Evolutionary conservation across 2,113 vertebrate genomes (phyloP).

Genomic region (Alaudala cheleensis): DNA sequence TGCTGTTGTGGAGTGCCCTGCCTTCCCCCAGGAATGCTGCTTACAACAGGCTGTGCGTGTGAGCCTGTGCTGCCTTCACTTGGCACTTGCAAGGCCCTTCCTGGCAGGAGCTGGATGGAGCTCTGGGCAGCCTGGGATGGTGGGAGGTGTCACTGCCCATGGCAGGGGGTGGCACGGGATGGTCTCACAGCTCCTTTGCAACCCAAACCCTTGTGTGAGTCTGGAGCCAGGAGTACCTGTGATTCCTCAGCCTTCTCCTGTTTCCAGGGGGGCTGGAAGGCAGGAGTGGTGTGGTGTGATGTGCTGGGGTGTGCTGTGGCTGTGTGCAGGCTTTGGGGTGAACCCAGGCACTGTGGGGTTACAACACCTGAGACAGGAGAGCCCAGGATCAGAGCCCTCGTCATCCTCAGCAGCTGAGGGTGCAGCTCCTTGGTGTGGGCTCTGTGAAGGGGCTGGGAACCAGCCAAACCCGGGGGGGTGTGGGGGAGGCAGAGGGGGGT

Average conservation of each 20-base stretch:
- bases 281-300: accelerated
- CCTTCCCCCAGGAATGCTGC: background rate
- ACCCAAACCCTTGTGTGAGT: background rate
- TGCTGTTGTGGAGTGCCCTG: accelerated
- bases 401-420: background rate
- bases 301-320: accelerated
- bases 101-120: background rate
- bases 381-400: background rate
- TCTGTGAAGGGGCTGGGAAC: accelerated
- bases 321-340: background rate
- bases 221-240: accelerated
- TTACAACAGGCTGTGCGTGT: accelerated
- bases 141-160: background rate
- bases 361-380: accelerated
- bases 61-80: accelerated
- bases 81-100: background rate
- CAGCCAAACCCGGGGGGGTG: accelerated
- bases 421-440: accelerated
- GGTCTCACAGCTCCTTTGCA: background rate
- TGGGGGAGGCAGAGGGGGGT: background rate
- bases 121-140: background rate
- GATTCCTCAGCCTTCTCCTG: background rate
- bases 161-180: background rate
- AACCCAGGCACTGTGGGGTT: accelerated
- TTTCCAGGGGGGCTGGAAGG: accelerated